A percentile compares a stretch with the other conserved stretches of the same genome.
Evolutionary conservation across 2,888 invertebrate species (phyloP).

Genomic region (Aplocera efformata): DNA sequence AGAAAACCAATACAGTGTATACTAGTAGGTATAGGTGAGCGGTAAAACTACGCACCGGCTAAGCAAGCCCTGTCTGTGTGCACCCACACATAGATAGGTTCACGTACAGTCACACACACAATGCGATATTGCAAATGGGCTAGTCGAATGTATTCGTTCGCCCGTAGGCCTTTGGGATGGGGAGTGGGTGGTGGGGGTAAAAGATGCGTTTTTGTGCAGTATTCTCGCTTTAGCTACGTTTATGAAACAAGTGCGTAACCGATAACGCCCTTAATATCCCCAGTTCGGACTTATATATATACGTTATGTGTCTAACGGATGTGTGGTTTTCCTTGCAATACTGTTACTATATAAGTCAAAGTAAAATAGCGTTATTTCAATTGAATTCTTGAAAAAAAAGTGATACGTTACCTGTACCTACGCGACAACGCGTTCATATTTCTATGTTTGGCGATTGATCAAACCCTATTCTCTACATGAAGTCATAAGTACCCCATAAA

Average conservation of each 20-base stretch:
- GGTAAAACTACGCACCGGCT: conserved; percentile 74
- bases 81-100: conserved; percentile 36
- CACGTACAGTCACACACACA: conserved; percentile 69
- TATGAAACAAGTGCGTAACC: conserved; percentile 75
- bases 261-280: conserved; percentile 52
- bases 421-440: no score
- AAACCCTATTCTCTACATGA: no score
- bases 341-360: conserved; percentile 32
- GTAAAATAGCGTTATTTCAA: no score
- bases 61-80: conserved; percentile 63
- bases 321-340: conserved; percentile 37
- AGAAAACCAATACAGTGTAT: conserved; percentile 75
- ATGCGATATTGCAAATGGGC: conserved; percentile 77
- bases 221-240: conserved; percentile 64
- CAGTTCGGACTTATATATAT: conserved; percentile 48
- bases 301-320: conserved; percentile 35
- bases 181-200: conserved; percentile 40
- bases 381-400: no score
- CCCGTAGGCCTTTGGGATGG: conserved; percentile 59
- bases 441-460: no score
- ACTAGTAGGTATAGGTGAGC: conserved; percentile 41
- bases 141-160: conserved; percentile 78
- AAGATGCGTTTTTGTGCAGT: conserved; percentile 79
- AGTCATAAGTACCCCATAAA: no score
- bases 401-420: no score